A percentile compares a stretch with the other conserved stretches of the same genome.
Conservation (phyloP, 92 coral and sea anemone genomes). For the Porites rus region DNA sequence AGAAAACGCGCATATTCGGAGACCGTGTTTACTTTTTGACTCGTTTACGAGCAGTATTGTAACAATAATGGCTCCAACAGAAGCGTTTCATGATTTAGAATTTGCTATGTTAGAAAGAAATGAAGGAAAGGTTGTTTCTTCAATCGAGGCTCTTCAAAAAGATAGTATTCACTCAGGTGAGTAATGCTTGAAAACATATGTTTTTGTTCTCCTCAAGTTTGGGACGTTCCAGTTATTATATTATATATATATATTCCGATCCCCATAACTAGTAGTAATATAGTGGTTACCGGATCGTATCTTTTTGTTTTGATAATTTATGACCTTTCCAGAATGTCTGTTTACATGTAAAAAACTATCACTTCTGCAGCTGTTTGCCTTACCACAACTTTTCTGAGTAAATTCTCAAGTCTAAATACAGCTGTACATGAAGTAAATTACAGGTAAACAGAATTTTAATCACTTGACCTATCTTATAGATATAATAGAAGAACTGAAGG, state of each 20-base stretch:
- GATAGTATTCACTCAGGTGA: constrained; percentile 13
- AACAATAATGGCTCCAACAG: background rate
- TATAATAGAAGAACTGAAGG: constrained; percentile 32
- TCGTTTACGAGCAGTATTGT: background rate
- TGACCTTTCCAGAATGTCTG: too few relatives aligned
- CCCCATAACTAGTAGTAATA: too few relatives aligned
- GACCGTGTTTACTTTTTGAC: too few relatives aligned
- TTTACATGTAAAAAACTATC: too few relatives aligned
- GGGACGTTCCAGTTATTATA: too few relatives aligned
- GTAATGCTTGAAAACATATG: background rate
- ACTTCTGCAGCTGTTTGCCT: too few relatives aligned
- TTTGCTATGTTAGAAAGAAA: constrained; percentile 52
- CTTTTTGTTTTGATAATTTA: too few relatives aligned
- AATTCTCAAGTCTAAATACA: too few relatives aligned
- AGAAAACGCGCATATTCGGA: background rate
- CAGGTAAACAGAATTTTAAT: background rate
- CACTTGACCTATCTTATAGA: background rate
- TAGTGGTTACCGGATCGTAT: too few relatives aligned
- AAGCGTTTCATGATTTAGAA: constrained; percentile 41
- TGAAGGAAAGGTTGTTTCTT: constrained; percentile 12
- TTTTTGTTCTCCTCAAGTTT: too few relatives aligned
- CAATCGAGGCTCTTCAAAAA: background rate
- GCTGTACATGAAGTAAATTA: background rate
- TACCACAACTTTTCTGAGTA: too few relatives aligned
- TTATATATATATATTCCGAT: too few relatives aligned